phyloP scores from a whole-genome alignment of 2,797 vertebrate species.

The Sylvia borin region DNA sequence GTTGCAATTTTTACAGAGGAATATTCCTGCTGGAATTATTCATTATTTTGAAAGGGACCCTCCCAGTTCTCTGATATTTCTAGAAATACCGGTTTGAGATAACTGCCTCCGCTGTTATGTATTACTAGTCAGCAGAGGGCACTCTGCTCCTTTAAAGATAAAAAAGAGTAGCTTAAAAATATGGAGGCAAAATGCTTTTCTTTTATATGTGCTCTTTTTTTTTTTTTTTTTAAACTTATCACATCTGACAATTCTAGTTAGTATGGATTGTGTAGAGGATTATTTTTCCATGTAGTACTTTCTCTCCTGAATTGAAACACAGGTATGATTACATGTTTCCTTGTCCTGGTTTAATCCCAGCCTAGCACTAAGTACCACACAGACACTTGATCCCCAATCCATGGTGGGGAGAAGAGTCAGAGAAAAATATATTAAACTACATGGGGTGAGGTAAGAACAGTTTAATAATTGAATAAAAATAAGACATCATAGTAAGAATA shows the following conservation, averaged over 20 bases:
- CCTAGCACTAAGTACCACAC: accelerated
- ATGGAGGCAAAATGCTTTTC: neutral
- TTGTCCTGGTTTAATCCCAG: neutral
- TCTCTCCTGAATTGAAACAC: neutral
- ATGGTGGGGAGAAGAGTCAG: neutral
- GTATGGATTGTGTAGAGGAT: neutral
- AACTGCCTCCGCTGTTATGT: neutral
- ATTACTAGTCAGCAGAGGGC: slow-evolving; percentile 38
- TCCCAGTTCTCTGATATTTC: slow-evolving; percentile 3
- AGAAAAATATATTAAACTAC: neutral
- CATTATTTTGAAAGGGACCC: slow-evolving; percentile 34
- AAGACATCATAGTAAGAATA: neutral
- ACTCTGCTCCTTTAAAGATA: slow-evolving; percentile 8
- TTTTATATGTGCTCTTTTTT: neutral
- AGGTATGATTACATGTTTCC: neutral
- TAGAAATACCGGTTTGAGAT: neutral
- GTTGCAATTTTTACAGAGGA: neutral
- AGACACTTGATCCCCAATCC: neutral
- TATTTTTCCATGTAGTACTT: neutral
- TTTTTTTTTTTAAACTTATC: neutral
- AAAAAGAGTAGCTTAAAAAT: neutral
- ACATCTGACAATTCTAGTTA: neutral
- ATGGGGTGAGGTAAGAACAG: neutral
- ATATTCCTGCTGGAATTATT: neutral
- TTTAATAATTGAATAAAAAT: neutral